These are phyloP conservation scores for Lates calcarifer DNA, from an alignment of 2,113 vertebrate species.

Conservation along the genomic window DNA sequence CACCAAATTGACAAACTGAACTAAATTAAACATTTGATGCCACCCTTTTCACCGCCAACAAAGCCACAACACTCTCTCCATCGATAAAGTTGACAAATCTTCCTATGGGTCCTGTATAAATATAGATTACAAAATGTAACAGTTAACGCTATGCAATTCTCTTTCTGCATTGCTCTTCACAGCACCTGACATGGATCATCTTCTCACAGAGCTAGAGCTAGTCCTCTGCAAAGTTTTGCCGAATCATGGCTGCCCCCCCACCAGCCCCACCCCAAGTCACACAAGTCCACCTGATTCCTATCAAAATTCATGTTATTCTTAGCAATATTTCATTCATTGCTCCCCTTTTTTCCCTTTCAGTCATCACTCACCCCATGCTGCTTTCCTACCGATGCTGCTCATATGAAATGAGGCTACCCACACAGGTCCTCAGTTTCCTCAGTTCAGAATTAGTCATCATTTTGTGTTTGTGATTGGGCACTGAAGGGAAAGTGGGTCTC, in stretches of 20 bases:
- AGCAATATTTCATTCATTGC: slow-evolving; percentile 39
- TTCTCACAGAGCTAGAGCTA: background rate
- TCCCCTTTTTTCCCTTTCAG: background rate
- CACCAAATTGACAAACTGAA: too few relatives aligned
- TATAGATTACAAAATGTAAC: background rate
- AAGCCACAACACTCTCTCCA: background rate
- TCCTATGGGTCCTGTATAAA: background rate
- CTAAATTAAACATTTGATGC: background rate
- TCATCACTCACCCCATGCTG: slow-evolving; percentile 46
- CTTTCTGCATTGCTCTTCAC: slow-evolving; percentile 2
- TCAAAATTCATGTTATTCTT: slow-evolving; percentile 43
- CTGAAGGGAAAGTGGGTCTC: slow-evolving; percentile 63
- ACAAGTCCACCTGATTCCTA: slow-evolving; percentile 11
- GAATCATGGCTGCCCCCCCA: background rate
- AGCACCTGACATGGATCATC: background rate
- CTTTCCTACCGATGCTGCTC: slow-evolving; percentile 33
- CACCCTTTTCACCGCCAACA: background rate
- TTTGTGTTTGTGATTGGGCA: slow-evolving; percentile 48
- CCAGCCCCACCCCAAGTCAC: too few relatives aligned
- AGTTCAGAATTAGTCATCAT: background rate
- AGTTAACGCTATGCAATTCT: background rate
- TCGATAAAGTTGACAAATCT: background rate
- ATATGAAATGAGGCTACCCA: slow-evolving; percentile 34
- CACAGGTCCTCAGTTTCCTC: slow-evolving; percentile 14
- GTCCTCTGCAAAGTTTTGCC: background rate